Evolutionary conservation across 2,888 invertebrate genomes (phyloP).

Genomic region (Conchocele bisecta): DNA sequence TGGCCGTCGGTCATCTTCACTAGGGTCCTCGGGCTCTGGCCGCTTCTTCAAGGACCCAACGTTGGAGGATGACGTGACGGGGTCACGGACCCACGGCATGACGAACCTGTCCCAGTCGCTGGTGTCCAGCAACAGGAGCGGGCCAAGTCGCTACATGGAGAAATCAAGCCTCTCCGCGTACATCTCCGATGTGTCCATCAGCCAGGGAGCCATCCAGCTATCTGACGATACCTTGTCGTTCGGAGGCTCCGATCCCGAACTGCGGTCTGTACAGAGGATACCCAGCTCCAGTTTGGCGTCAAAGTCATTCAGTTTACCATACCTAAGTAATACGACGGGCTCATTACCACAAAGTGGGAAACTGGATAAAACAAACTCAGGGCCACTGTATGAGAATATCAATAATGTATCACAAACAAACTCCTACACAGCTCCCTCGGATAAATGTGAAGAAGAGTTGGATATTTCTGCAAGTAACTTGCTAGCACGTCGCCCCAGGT

Average conservation of each 20-base stretch:
- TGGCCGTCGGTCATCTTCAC: slow-evolving; percentile 34
- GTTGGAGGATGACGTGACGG: slow-evolving; percentile 8
- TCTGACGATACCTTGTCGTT: slow-evolving; percentile 50
- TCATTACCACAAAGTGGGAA: too few species aligned
- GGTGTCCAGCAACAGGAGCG: slow-evolving; percentile 10
- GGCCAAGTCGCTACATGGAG: slow-evolving; percentile 32
- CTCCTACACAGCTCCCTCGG: too few species aligned
- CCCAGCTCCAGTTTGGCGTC: too few species aligned
- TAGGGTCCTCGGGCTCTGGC: slow-evolving; percentile 28
- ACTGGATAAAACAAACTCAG: too few species aligned
- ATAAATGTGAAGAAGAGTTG: neutral
- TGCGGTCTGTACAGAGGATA: too few species aligned
- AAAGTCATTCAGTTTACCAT: too few species aligned
- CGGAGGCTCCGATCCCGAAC: too few species aligned
- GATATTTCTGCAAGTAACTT: neutral
- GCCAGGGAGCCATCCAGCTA: slow-evolving; percentile 21
- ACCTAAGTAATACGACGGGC: too few species aligned
- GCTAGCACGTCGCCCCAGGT: neutral
- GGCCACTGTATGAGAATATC: too few species aligned
- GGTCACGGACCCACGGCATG: neutral
- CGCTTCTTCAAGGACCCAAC: slow-evolving; percentile 45
- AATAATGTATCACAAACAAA: too few species aligned
- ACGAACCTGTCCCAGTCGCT: slow-evolving; percentile 16
- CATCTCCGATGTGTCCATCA: slow-evolving; percentile 51
- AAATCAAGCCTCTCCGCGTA: slow-evolving; percentile 47